Evolutionary conservation across 2,888 invertebrate species (phyloP), one percentile per base, ranked within the genome.

Genomic region (Aspidiotus destructor): DNA sequence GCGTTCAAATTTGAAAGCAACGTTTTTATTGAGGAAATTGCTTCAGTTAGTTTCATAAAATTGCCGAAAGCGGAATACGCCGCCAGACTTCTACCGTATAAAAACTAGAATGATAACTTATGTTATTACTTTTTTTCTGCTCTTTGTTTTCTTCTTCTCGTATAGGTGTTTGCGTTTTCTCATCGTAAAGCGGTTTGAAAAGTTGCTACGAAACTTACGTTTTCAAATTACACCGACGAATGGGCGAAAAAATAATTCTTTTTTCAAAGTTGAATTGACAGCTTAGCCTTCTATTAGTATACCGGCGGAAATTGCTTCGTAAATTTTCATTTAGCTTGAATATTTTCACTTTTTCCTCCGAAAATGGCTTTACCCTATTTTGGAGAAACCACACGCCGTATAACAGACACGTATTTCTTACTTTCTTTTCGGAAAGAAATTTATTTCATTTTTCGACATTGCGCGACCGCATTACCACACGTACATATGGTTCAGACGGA

Each of bases 81-180:
- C 28, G 28, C 63, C 40, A 63, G 63, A 63, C 63, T 63, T 63
- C 53, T 53, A 63, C 28, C 28, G 28, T 63, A 63, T 63, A 52
- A 63, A 63, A 63, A 63, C 63, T 63, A 63, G 53, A 63, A 63
- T 63, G 63, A 63, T 63, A 63, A 53, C 63, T 63, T 63, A 63
- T 53, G 63, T 63, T 63, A 63, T 63, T 63, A 63, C 53, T 52
- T 63, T 63, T 62, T 48, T 48, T 53, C 52, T n/a, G n/a, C 48
- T n/a, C n/a, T 48, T 48, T 48, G 11, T 48, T n/a, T 48, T 48
- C n/a, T n/a, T 48, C 48, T 48, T n/a, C n/a, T 2, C 48, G 11
- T 48, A n/a, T 48, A 11, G 48, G 41, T 63, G 53, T 63, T 63
- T 63, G 52, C 28, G 10, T 48, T 48, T n/a, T 48, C 48, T 48